Conservation (phyloP, 2,888 invertebrate genomes). For the Microctonus brassicae region DNA sequence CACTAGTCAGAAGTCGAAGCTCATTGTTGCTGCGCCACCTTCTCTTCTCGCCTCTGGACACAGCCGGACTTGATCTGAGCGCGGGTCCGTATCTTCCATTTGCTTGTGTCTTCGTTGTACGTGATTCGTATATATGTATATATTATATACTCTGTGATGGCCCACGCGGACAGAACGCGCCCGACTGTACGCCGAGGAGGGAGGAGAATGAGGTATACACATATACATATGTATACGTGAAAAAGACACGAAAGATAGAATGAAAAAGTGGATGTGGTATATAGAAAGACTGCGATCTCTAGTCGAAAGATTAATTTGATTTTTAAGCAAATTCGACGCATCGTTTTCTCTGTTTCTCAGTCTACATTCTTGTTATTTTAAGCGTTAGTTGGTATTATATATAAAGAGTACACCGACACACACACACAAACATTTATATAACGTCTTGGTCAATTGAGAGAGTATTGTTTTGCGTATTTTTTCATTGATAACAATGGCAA, state of each 20-base stretch:
- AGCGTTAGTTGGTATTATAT: too few relatives aligned
- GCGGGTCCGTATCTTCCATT: constrained; percentile 59
- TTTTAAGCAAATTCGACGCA: constrained; percentile 67
- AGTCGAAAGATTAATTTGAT: constrained; percentile 66
- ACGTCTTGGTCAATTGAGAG: too few relatives aligned
- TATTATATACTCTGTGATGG: constrained; percentile 35
- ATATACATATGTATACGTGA: constrained; percentile 1
- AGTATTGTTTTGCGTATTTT: neutral
- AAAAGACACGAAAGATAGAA: constrained; percentile 20
- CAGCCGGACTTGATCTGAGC: constrained; percentile 52
- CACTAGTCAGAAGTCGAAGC: constrained; percentile 63
- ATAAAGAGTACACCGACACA: constrained; percentile 57
- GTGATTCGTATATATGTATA: neutral
- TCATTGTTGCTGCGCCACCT: constrained; percentile 67
- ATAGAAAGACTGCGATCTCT: constrained; percentile 48
- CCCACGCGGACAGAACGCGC: constrained; percentile 22
- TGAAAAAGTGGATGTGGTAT: constrained; percentile 35
- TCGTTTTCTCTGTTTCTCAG: constrained; percentile 38
- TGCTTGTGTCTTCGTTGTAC: constrained; percentile 57
- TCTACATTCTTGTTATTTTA: too few relatives aligned
- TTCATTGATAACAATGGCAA: neutral
- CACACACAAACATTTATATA: too few relatives aligned
- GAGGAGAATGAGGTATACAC: too few relatives aligned
- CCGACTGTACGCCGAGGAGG: neutral
- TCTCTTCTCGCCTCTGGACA: constrained; percentile 64